Evolutionary conservation across 2,888 invertebrate species (phyloP), one percentile per base, ranked within the genome.

Genomic region (Drosophila atroscutellata): DNA sequence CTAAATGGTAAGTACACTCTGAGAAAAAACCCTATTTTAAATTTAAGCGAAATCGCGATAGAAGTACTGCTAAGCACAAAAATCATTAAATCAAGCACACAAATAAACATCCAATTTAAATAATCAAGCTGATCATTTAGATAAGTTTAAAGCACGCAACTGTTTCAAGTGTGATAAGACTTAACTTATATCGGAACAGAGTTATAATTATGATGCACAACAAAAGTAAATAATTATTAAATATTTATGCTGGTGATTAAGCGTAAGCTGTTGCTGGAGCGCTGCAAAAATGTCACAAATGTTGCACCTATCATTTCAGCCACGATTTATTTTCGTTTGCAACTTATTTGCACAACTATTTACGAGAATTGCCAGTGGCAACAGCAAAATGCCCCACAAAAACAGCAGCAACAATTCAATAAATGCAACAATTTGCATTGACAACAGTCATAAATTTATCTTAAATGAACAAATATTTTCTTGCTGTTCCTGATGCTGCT

Each of bases 391-490:
- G 28, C 20, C n/a, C 51, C 66, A 47, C 67, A 69, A 67, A 65
- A 58, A 24, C 54, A 51, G 28, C 60, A 78, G 52, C 80, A 83
- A 70, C 80, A 80, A 89, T 80, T 79, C 89, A 87, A 86, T 86
- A 89, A 86, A 89, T 86, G 85, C 81, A 75, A 71, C 89, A 89
- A 86, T 86, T 86, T 86, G 88, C 85, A 85, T 69, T 76, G 84
- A 86, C 81, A 89, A 87, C 88, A 85, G 81, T 79, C 78, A 86
- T 90, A 89, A 86, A 86, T 89, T 81, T 89, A 89, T 81, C 86
- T 86, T 88, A 85, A 89, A 89, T 83, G 88, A 85, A 89, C 86
- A 89, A 88, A 86, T 83, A 86, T 83, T 88, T 86, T 81, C 83
- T 88, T 88, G 75, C 86, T 81, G 82, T 81, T 61, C 45, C n/a